Conservation (phyloP, 2,888 invertebrate genomes). For the Acanthococcus lagerstroemiae region DNA sequence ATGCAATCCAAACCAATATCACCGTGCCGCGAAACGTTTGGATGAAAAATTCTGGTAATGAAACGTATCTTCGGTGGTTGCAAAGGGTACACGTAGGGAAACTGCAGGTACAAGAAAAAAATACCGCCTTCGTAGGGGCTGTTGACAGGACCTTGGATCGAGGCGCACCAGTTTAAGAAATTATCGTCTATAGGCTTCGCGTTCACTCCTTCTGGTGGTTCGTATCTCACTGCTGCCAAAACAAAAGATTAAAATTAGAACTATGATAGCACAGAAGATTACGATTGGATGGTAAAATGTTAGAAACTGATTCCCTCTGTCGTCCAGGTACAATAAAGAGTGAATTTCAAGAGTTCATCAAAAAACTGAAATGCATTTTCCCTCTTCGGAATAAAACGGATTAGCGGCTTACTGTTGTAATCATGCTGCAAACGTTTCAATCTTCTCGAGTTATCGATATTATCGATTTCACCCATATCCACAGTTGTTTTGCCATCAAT, state of each 20-base stretch:
- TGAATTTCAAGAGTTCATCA: too few species aligned
- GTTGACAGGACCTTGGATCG: constrained; percentile 79
- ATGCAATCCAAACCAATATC: constrained; percentile 93
- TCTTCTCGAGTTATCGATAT: constrained; percentile 72
- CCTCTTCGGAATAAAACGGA: too few species aligned
- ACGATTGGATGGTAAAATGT: neutral
- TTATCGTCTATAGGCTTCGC: constrained; percentile 68
- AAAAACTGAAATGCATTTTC: too few species aligned
- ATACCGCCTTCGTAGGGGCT: constrained; percentile 91
- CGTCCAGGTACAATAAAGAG: too few species aligned
- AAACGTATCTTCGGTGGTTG: constrained; percentile 83
- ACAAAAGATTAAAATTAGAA: constrained; percentile 6
- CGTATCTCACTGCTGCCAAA: constrained; percentile 49
- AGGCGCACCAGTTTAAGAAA: constrained; percentile 88
- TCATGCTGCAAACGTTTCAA: constrained; percentile 69
- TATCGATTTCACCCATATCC: constrained; percentile 54
- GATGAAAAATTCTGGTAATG: constrained; percentile 85
- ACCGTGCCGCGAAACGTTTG: constrained; percentile 88
- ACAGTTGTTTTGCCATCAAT: constrained; percentile 42
- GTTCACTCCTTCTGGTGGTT: constrained; percentile 77
- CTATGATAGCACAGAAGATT: neutral
- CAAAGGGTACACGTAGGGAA: constrained; percentile 82
- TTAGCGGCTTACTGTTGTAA: constrained; percentile 47
- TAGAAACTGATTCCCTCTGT: too few species aligned
- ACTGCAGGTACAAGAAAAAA: constrained; percentile 82